Evolutionary conservation across 2,888 invertebrate species (phyloP).

Genomic region (Balanococcus diminutus): DNA sequence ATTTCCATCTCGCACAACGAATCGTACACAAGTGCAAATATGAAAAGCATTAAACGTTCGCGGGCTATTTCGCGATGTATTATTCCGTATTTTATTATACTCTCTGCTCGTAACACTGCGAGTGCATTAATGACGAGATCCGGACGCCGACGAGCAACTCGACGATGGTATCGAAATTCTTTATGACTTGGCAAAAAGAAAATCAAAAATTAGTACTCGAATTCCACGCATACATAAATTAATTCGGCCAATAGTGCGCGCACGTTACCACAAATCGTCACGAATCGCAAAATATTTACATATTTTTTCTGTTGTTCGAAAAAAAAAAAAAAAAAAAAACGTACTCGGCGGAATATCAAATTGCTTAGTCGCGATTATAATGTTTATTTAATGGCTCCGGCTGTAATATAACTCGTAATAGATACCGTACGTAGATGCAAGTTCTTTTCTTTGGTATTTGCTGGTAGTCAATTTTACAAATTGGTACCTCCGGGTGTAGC

Average conservation of each 20-base stretch:
- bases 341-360: background rate
- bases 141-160: background rate
- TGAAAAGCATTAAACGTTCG: background rate
- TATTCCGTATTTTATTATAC: background rate
- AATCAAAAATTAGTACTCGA: background rate
- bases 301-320: background rate
- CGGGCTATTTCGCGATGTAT: background rate
- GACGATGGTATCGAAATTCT: background rate
- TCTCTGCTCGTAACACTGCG: background rate
- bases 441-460: background rate
- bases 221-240: background rate
- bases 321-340: too few relatives aligned
- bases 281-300: constrained; percentile 19
- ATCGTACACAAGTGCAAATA: background rate
- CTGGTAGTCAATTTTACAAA: background rate
- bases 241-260: background rate
- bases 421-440: background rate
- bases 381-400: background rate
- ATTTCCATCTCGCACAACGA: background rate
- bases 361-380: background rate
- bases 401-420: background rate
- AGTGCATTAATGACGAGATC: background rate
- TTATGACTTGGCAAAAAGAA: background rate
- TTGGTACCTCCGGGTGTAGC: constrained; percentile 7
- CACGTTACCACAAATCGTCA: background rate